phyloP scores from a whole-genome alignment of 2,797 vertebrate species.

The Artibeus jamaicensis region DNA sequence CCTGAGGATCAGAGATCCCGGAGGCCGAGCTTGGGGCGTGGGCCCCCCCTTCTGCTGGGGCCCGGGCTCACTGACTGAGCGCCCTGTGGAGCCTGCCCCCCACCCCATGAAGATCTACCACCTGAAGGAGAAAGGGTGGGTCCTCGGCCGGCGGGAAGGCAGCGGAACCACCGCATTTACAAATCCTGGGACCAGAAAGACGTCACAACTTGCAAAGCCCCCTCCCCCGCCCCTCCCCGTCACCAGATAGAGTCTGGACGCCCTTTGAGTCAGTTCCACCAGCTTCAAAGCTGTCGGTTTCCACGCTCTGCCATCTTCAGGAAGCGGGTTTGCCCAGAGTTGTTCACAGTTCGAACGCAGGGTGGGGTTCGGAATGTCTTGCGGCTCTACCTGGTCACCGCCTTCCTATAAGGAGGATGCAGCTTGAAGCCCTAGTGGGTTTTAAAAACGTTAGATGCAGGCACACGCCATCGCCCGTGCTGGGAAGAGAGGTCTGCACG shows the following conservation, averaged over 20 bases:
- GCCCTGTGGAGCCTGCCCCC: too few relatives aligned
- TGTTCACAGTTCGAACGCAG: background rate
- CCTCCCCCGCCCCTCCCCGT: fast-evolving
- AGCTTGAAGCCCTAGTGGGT: background rate
- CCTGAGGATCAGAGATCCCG: fast-evolving
- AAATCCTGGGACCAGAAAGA: background rate
- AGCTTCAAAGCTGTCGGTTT: background rate
- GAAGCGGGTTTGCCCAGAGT: too few relatives aligned
- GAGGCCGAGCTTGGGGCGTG: background rate
- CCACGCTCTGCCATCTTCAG: background rate
- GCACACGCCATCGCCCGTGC: too few relatives aligned
- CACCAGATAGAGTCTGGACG: fast-evolving
- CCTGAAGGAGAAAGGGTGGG: background rate
- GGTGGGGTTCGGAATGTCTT: background rate
- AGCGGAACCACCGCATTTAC: fast-evolving
- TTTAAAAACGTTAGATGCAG: background rate
- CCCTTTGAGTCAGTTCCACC: fast-evolving
- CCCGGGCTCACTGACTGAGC: fast-evolving
- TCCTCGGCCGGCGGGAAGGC: fast-evolving
- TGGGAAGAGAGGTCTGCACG: background rate
- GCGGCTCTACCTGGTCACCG: background rate
- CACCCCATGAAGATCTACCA: fast-evolving
- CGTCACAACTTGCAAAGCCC: fast-evolving
- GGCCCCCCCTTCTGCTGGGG: background rate
- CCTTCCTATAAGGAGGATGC: background rate